phyloP scores from a whole-genome alignment of 2,888 invertebrate genomes.

The Lycaena phlaeas region DNA sequence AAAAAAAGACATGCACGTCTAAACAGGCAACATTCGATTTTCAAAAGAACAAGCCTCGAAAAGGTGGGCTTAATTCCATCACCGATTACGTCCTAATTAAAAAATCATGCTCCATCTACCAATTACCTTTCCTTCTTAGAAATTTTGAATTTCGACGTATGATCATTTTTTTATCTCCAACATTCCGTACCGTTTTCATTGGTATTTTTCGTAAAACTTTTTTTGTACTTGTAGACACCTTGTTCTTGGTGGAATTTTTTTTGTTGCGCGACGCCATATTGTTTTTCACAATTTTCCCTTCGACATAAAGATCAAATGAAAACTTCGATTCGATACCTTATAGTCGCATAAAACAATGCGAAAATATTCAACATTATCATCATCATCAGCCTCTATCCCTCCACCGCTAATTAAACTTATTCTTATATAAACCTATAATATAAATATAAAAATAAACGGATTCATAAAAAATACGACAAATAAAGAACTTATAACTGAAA shows the following conservation, averaged over 20 bases:
- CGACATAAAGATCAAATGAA: constrained; percentile 10
- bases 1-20: not conserved
- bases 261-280: constrained; percentile 20
- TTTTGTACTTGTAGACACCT: constrained; percentile 20
- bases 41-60: not conserved
- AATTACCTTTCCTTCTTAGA: constrained; percentile 55
- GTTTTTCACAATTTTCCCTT: constrained; percentile 20
- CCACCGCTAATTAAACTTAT: too few relatives aligned
- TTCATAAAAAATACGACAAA: too few relatives aligned
- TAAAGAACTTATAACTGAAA: too few relatives aligned
- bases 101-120: constrained; percentile 12
- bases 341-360: too few relatives aligned
- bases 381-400: too few relatives aligned
- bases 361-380: too few relatives aligned
- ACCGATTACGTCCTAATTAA: constrained; percentile 1
- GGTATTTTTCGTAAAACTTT: constrained; percentile 32
- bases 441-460: too few relatives aligned
- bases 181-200: constrained; percentile 28
- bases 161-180: constrained; percentile 42
- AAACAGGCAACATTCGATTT: not conserved
- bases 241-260: constrained; percentile 19
- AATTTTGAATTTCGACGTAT: constrained; percentile 47
- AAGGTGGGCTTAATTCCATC: not conserved
- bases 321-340: too few relatives aligned
- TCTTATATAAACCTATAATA: too few relatives aligned